Conservation (phyloP, 2,888 invertebrate genomes). For the Ectemnius continuus region DNA sequence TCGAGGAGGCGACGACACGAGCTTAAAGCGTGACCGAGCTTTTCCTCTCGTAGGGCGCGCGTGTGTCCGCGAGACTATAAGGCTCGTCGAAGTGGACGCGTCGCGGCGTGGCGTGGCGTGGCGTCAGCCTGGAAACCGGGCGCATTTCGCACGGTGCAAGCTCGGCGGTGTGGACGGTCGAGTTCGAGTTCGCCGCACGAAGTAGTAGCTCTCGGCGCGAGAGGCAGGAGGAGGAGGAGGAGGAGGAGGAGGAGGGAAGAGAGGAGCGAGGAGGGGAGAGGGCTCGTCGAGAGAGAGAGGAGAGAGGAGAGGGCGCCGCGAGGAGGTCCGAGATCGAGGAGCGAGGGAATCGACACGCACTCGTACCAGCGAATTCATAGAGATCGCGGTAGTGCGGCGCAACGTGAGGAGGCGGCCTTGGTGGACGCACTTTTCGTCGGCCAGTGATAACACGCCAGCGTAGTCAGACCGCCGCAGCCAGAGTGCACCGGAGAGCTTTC, state of each 20-base stretch:
- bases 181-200: not conserved
- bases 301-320: not conserved
- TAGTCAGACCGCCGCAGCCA: too few species aligned
- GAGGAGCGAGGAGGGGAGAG: not conserved
- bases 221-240: not conserved
- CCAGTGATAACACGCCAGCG: not conserved
- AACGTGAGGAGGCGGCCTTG: not conserved
- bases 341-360: not conserved
- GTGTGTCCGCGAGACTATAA: not conserved
- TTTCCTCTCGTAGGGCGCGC: constrained; percentile 14
- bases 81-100: not conserved
- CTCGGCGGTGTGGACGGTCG: not conserved
- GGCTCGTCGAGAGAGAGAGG: not conserved
- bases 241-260: not conserved
- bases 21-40: constrained; percentile 42
- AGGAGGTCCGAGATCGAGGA: constrained; percentile 3
- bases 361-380: constrained; percentile 1
- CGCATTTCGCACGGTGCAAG: constrained; percentile 1
- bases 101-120: not conserved
- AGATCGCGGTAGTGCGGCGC: not conserved
- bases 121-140: not conserved
- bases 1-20: constrained; percentile 29
- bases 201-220: not conserved
- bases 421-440: constrained; percentile 3
- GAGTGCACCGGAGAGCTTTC: not conserved